Conservation (phyloP, 1,140 invertebrate species). For the Dryas iulia region DNA sequence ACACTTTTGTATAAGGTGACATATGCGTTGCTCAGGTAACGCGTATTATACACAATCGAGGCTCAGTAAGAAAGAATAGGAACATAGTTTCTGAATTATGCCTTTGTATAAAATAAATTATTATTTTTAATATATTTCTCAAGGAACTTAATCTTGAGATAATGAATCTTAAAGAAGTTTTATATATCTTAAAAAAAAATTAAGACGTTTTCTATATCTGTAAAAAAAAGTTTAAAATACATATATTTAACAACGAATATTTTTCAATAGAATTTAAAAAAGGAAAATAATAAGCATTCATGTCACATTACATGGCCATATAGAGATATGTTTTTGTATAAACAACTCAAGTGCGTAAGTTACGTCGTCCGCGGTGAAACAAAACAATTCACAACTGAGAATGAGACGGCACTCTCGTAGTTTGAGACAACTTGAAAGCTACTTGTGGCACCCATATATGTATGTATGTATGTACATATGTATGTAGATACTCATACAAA, state of each 20-base stretch:
- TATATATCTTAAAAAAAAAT: no score
- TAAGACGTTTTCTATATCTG: no score
- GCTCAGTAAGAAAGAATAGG: no score
- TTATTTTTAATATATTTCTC: no score
- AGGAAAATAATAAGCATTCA: neutral
- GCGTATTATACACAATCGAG: no score
- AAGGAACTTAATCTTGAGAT: no score
- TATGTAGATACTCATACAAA: neutral
- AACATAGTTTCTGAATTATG: no score
- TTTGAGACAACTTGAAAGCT: constrained; percentile 15
- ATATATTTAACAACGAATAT: neutral
- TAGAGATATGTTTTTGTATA: neutral
- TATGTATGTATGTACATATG: neutral
- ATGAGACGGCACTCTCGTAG: constrained; percentile 2
- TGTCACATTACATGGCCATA: neutral
- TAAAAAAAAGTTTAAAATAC: no score
- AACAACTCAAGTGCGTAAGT: neutral
- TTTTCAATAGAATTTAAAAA: neutral
- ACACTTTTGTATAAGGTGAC: no score
- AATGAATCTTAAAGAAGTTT: no score
- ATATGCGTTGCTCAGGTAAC: no score
- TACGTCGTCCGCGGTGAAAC: neutral
- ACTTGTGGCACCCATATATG: neutral
- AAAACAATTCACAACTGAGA: constrained; percentile 13
- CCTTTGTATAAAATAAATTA: no score